A percentile compares a stretch with the other conserved stretches of the same genome.
Conservation (phyloP, 2,888 invertebrate genomes). For the Perizoma flavofasciatum region DNA sequence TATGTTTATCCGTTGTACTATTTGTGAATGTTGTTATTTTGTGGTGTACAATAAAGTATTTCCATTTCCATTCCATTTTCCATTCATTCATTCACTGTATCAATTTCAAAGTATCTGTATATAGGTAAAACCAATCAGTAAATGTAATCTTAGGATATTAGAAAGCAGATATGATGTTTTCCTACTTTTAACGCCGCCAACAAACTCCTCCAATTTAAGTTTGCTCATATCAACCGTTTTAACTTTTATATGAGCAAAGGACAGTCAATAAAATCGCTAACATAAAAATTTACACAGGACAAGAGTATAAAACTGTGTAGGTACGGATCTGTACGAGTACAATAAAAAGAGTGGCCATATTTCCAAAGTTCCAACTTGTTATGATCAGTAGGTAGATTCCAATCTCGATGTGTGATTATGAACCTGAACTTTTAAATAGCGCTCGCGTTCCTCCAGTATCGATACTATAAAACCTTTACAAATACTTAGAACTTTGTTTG, state of each 20-base stretch:
- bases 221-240: constrained; percentile 50
- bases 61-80: too few species aligned
- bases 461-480: constrained; percentile 9
- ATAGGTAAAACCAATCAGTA: not conserved
- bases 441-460: constrained; percentile 36
- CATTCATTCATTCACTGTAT: constrained; percentile 1
- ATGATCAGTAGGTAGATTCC: constrained; percentile 58
- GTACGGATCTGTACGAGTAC: constrained; percentile 47
- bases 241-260: constrained; percentile 56
- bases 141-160: not conserved
- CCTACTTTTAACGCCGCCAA: constrained; percentile 43
- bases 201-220: constrained; percentile 56
- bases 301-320: constrained; percentile 55
- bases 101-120: constrained; percentile 7
- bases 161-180: constrained; percentile 39
- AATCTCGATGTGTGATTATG: constrained; percentile 41
- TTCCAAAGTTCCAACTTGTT: constrained; percentile 66
- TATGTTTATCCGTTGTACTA: too few species aligned
- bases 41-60: too few species aligned
- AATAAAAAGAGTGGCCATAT: constrained; percentile 70
- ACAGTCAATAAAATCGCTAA: constrained; percentile 54
- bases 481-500: too few species aligned
- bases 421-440: constrained; percentile 48
- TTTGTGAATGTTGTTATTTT: too few species aligned
- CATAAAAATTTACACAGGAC: constrained; percentile 65